Percentiles rank a stretch among this genome's conserved stretches.
Evolutionary conservation across 2,888 invertebrate species (phyloP).

Genomic region (Dolomedes plantarius): DNA sequence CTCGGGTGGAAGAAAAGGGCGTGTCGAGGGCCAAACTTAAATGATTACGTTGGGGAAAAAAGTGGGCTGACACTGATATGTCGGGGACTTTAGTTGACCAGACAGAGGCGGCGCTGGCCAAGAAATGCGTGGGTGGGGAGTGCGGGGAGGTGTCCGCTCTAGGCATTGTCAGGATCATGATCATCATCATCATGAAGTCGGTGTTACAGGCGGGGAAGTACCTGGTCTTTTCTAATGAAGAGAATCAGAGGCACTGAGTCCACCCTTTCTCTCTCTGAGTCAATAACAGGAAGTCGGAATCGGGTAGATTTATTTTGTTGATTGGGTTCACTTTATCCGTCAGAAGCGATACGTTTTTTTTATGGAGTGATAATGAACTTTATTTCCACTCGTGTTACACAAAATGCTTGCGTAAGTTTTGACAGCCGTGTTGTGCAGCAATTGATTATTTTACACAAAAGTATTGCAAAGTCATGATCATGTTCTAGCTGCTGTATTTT

Average conservation of each 20-base stretch:
- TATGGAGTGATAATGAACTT: too few relatives aligned
- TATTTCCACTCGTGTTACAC: too few relatives aligned
- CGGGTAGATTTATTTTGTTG: not conserved
- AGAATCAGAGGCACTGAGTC: conserved; percentile 1
- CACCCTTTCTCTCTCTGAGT: not conserved
- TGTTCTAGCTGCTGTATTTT: too few relatives aligned
- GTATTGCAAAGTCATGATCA: too few relatives aligned
- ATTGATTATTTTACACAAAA: too few relatives aligned
- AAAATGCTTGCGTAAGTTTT: too few relatives aligned
- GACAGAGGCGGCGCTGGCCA: conserved; percentile 47
- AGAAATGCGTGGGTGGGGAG: conserved; percentile 32
- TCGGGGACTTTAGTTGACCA: conserved; percentile 16
- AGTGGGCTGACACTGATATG: conserved; percentile 24
- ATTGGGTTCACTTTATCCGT: not conserved
- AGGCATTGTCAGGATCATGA: conserved; percentile 10
- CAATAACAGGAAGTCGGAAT: not conserved
- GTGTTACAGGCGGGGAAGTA: conserved; percentile 26
- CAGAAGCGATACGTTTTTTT: too few relatives aligned
- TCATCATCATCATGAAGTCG: conserved; percentile 34
- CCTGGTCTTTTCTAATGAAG: conserved; percentile 42
- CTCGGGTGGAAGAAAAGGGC: conserved; percentile 48
- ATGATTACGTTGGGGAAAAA: conserved; percentile 28
- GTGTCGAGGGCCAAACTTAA: conserved; percentile 43
- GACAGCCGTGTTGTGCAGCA: too few relatives aligned
- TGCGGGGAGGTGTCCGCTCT: not conserved